Conservation (phyloP, 2,888 invertebrate genomes). For the Andrena chrysosceles region DNA sequence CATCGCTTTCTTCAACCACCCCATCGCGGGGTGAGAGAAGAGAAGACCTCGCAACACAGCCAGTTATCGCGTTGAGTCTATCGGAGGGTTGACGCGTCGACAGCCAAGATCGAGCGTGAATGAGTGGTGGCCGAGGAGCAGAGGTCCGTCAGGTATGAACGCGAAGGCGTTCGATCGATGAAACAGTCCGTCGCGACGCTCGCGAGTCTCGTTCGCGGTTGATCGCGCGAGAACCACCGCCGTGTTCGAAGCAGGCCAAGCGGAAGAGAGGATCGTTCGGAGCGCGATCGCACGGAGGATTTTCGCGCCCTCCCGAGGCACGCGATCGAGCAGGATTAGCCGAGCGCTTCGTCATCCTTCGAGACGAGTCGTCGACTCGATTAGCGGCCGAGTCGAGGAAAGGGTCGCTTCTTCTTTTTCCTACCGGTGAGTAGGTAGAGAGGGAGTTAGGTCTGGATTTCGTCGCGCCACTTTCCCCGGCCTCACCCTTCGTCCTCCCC, state of each 20-base stretch:
- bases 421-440: neutral
- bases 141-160: neutral
- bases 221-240: slow-evolving; percentile 29
- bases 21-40: too few relatives aligned
- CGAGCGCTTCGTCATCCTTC: slow-evolving; percentile 78
- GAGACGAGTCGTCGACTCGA: slow-evolving; percentile 45
- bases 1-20: neutral
- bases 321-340: slow-evolving; percentile 80
- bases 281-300: slow-evolving; percentile 64
- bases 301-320: slow-evolving; percentile 80
- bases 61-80: slow-evolving; percentile 6
- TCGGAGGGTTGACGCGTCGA: neutral
- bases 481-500: neutral
- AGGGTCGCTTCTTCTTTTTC: neutral
- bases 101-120: slow-evolving; percentile 7
- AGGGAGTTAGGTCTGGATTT: neutral
- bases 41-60: neutral
- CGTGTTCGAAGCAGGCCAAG: slow-evolving; percentile 41
- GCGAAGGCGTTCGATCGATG: slow-evolving; percentile 37
- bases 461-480: slow-evolving; percentile 4
- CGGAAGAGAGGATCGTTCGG: slow-evolving; percentile 64
- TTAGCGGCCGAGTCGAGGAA: neutral
- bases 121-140: neutral
- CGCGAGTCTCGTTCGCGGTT: slow-evolving; percentile 54
- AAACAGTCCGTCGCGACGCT: slow-evolving; percentile 31